These are phyloP conservation scores for Epinotia demarniana DNA, from an alignment of 2,888 invertebrate genomes.

Conservation along the genomic window DNA sequence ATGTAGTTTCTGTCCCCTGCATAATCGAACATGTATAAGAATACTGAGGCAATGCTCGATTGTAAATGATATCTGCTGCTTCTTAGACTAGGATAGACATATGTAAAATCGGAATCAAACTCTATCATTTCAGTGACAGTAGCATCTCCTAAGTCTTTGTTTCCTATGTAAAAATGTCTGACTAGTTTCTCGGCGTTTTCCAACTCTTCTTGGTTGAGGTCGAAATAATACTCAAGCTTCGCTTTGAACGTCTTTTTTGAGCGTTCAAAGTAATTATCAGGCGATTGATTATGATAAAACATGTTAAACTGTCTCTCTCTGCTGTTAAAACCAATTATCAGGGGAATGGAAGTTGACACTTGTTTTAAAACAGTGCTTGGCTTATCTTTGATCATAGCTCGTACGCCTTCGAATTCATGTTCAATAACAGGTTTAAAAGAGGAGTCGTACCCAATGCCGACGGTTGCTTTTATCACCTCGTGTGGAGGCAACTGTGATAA, in stretches of 20 bases:
- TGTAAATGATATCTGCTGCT: conserved; percentile 14
- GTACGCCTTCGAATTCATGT: conserved; percentile 25
- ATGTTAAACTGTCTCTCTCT: conserved; percentile 20
- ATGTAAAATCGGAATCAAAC: conserved; percentile 61
- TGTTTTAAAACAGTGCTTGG: conserved; percentile 25
- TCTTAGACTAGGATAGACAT: conserved; percentile 32
- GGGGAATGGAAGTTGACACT: conserved; percentile 10
- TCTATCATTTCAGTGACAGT: conserved; percentile 50
- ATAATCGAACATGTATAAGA: conserved; percentile 34
- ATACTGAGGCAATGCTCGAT: conserved; percentile 14
- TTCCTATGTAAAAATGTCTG: conserved; percentile 64
- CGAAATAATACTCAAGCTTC: conserved; percentile 49
- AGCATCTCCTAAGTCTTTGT: conserved; percentile 52
- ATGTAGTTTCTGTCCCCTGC: conserved; percentile 27
- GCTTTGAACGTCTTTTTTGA: conserved; percentile 49
- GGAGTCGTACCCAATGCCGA: conserved; percentile 21
- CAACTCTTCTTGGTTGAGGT: conserved; percentile 47
- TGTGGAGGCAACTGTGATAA: conserved; percentile 26
- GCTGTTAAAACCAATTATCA: conserved; percentile 37
- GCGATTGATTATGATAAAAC: conserved; percentile 45
- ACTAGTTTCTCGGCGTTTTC: conserved; percentile 38
- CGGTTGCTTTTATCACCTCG: conserved; percentile 18
- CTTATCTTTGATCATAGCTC: conserved; percentile 33
- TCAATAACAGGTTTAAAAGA: conserved; percentile 29
- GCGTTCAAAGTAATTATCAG: conserved; percentile 36